Percentiles rank a stretch among this genome's conserved stretches.
phyloP scores from a whole-genome alignment of 2,113 vertebrate genomes.

The Coracopsis vasa region DNA sequence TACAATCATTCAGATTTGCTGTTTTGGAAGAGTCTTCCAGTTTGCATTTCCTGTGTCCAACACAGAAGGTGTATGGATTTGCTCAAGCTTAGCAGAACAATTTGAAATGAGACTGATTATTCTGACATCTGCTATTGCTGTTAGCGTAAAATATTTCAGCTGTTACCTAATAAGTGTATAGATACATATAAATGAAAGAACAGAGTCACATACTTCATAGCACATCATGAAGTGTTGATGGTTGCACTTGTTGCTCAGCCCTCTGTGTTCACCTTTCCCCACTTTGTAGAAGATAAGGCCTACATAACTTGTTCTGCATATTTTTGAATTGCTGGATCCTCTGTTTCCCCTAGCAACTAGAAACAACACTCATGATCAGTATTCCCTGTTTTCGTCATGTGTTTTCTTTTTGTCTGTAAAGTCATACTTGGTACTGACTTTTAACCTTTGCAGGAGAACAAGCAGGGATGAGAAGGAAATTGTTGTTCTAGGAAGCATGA shows the following conservation, averaged over 20 bases:
- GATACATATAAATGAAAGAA: not conserved
- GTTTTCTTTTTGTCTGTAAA: not conserved
- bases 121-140: not conserved
- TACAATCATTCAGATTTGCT: not conserved
- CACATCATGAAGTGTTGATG: not conserved
- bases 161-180: not conserved
- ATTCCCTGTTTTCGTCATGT: not conserved
- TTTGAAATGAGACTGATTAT: not conserved
- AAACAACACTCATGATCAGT: not conserved
- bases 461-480: not conserved
- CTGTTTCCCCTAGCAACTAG: accelerated
- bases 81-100: not conserved
- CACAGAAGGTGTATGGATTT: not conserved
- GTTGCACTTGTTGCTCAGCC: not conserved
- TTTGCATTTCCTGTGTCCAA: not conserved
- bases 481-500: not conserved
- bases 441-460: not conserved
- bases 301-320: accelerated
- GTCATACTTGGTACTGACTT: not conserved
- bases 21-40: not conserved
- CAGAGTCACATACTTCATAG: not conserved
- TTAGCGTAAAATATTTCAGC: not conserved
- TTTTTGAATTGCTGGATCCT: not conserved
- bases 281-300: not conserved
- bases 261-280: not conserved